These are phyloP conservation scores for Strix aluco DNA, from an alignment of 2,113 vertebrate species.

Conservation along the genomic window DNA sequence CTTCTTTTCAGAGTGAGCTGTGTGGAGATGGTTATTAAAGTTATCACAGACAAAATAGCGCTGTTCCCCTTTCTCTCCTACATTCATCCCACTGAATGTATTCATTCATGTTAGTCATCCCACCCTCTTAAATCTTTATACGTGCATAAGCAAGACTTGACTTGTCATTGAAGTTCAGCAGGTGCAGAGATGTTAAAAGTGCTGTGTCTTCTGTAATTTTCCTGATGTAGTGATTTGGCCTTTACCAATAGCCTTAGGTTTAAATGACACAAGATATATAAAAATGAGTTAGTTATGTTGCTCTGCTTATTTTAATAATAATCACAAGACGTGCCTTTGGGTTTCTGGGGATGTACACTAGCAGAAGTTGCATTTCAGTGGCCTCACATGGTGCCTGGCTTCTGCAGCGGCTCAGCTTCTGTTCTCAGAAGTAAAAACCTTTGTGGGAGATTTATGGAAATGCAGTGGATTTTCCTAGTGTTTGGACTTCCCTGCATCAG, in stretches of 20 bases:
- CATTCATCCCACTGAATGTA: background rate
- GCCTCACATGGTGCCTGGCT: background rate
- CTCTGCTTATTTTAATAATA: background rate
- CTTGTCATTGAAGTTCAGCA: background rate
- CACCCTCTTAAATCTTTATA: background rate
- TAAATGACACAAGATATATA: background rate
- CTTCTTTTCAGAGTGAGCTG: background rate
- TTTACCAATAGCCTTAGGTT: background rate
- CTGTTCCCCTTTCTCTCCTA: background rate
- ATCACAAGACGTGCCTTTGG: background rate
- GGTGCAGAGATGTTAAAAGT: background rate
- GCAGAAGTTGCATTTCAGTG: background rate
- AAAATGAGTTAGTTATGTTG: background rate
- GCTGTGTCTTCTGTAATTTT: background rate
- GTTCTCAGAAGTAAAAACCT: background rate
- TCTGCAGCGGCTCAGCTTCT: background rate
- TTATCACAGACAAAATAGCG: background rate
- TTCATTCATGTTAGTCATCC: background rate
- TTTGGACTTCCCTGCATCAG: background rate
- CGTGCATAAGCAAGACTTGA: background rate
- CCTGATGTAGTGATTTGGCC: background rate
- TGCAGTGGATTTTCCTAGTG: background rate
- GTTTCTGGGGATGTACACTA: background rate
- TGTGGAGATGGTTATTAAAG: slow-evolving; percentile 18
- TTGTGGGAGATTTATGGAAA: background rate